Base-by-base conservation (phyloP, 2,888 invertebrate genomes). In the Fragum fragum region DNA sequence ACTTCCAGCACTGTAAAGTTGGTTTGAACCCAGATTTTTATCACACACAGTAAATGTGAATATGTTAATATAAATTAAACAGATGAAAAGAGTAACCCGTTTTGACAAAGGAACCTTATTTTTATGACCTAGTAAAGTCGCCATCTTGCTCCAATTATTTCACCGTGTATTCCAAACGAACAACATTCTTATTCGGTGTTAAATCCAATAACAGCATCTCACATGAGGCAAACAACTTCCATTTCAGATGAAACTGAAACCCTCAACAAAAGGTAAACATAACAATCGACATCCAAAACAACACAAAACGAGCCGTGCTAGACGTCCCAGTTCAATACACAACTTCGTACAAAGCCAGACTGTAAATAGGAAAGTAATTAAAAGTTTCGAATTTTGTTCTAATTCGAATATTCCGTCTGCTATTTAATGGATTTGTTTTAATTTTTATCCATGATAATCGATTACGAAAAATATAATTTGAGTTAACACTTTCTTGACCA, bases 41-140 rank as follows among this genome's bases (percentile, higher is more conserved):
- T 66, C 66, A 66, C 66, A 66, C 14, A 66, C n/a, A 1, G 66
- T 66, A 11, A 66, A 66, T 16, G 66, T 66, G n/a, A 66, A 66
- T 23, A 66, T 66, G 42, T 66, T 66, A 1, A 66, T 11, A 23
- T 42, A 66, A 14, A 66, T 7, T 23, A 66, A 23, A 29, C 66
- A 66, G 14, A 26, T 42, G 26, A 66, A 42, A 36, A 66, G 42
- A 23, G 26, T 66, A 39, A 66, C 66, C 66, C 55, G 36, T 55
- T 71, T 84, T 77, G 83, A 76, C 76, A 79, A 81, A 80, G 84
- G 79, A 83, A 71, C 53, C 71, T 52, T 42, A 77, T 70, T 73
- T 72, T 81, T 77, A 78, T 77, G 77, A 72, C 77, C 77, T 83
- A 71, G 29, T 18, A 29, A 63, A 69, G 79, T 79, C 83, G 83